These are phyloP conservation scores for Dendroctonus ponderosae DNA, from an alignment of 1,140 invertebrate species.

Conservation along the genomic window DNA sequence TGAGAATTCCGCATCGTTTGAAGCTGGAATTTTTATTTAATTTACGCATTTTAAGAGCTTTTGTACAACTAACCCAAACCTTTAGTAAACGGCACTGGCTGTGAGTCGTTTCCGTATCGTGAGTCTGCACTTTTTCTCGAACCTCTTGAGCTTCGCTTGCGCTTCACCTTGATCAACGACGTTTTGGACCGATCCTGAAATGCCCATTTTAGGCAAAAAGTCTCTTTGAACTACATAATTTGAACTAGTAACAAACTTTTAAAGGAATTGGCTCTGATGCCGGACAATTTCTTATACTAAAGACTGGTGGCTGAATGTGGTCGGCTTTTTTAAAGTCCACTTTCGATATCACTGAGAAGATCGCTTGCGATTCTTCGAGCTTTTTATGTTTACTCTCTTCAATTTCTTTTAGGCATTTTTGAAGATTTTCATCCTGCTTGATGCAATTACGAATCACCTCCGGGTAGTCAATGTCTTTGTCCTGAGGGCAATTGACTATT, in stretches of 20 bases:
- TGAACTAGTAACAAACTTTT: no score
- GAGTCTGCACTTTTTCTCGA: conserved; percentile 13
- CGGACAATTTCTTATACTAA: no score
- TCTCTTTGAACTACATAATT: conserved; percentile 1
- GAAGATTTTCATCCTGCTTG: not conserved
- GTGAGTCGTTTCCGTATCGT: not conserved
- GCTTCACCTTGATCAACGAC: conserved; percentile 7
- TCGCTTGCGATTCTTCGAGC: conserved; percentile 8
- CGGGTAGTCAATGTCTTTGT: conserved; percentile 7
- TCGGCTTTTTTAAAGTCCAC: not conserved
- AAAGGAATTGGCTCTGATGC: no score
- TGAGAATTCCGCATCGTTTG: conserved; percentile 21
- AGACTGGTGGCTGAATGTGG: no score
- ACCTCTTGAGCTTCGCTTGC: conserved; percentile 4
- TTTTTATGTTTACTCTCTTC: not conserved
- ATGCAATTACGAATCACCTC: conserved; percentile 8
- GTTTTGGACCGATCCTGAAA: conserved; percentile 13
- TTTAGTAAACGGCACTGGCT: not conserved
- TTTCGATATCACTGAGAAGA: conserved; percentile 18
- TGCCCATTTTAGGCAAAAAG: no score
- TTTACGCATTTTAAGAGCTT: no score
- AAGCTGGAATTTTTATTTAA: no score
- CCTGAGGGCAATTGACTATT: conserved; percentile 2
- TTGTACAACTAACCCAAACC: conserved; percentile 6
- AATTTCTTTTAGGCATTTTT: conserved; percentile 8